Conservation (phyloP, 2,797 vertebrate species). For the Taeniopygia guttata region DNA sequence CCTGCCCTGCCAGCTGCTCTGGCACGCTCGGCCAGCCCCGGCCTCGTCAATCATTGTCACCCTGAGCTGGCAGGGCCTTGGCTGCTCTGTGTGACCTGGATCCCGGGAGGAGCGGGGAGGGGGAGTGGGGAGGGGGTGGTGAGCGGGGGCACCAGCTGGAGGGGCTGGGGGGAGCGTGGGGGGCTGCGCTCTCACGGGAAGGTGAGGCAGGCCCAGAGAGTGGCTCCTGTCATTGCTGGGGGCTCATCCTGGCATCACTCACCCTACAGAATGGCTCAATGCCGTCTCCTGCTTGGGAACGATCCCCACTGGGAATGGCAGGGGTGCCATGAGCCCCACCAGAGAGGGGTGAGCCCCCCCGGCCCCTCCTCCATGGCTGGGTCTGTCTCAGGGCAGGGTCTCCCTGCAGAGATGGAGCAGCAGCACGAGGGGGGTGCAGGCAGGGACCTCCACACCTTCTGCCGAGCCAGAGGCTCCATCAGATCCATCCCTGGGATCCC, state of each 20-base stretch:
- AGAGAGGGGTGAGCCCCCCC: neutral
- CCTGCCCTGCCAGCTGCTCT: conserved; percentile 29
- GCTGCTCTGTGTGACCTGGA: neutral
- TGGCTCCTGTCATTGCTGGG: neutral
- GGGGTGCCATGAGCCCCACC: neutral
- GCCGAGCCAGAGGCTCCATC: neutral
- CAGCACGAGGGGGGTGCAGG: neutral
- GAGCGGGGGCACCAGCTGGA: neutral
- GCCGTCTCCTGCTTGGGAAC: neutral
- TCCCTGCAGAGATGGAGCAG: neutral
- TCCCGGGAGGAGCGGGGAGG: neutral
- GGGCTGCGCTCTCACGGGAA: neutral
- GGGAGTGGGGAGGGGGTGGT: accelerated
- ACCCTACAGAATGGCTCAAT: neutral
- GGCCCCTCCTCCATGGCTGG: accelerated
- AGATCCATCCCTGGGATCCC: neutral
- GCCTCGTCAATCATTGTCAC: conserved; percentile 53
- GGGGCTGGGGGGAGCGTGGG: neutral
- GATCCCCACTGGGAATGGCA: accelerated
- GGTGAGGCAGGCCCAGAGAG: neutral
- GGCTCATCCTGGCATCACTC: neutral
- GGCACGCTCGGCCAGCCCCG: neutral
- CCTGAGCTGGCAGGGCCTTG: neutral
- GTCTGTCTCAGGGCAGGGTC: accelerated
- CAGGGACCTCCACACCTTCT: neutral